Base-by-base conservation (phyloP, 2,113 vertebrate species). In the Mystacornis crossleyi region DNA sequence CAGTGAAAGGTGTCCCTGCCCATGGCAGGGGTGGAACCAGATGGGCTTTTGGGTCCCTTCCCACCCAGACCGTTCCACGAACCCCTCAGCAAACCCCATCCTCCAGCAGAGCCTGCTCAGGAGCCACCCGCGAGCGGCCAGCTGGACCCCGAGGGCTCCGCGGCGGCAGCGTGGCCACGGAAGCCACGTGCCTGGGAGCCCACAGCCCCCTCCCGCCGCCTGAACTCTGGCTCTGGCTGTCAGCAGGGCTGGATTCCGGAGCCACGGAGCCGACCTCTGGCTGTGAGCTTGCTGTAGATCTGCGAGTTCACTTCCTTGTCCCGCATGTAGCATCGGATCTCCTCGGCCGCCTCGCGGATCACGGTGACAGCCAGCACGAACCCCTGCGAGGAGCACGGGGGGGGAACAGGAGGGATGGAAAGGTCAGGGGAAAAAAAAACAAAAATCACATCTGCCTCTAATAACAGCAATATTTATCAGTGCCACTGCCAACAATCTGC, bases 291-390 rank as follows among this genome's bases (percentile, higher is more conserved):
- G 99, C 99, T 99, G 98, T 99, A 99, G 97, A 99, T 99, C 98
- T 99, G 99, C 48, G 99, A 99, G 98, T 99, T 99, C 72, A 99
- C 99, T 86, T 99, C 99, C 97, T 99, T 99, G 98, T 99, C 99
- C 43, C 99, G 97, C 62, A 99, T 74, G 90, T 98, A 99, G 96
- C 99, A 99, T 93, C 99, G 98, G 53, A 99, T 98, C 98, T 99
- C 99, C 95, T 99, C 99, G 4, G 99, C 98, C 0, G 99, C 99
- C 97, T 99, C 99, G 20, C 99, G 98, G 90, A 99, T 98, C 96
- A 99, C 97, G 21, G 99, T 99, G 78, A 99, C 98, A 3, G 98
- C 97, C 94, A 99, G 98, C 92, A 99, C 99, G 25, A 99, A 99
- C n/a, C 99, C 99, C 99, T 99, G 81, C 5, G 50, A 75, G 67